Percentiles rank a stretch among this genome's conserved stretches.
Conservation (phyloP, 2,797 vertebrate genomes). For the Odontamblyopus rebecca region DNA sequence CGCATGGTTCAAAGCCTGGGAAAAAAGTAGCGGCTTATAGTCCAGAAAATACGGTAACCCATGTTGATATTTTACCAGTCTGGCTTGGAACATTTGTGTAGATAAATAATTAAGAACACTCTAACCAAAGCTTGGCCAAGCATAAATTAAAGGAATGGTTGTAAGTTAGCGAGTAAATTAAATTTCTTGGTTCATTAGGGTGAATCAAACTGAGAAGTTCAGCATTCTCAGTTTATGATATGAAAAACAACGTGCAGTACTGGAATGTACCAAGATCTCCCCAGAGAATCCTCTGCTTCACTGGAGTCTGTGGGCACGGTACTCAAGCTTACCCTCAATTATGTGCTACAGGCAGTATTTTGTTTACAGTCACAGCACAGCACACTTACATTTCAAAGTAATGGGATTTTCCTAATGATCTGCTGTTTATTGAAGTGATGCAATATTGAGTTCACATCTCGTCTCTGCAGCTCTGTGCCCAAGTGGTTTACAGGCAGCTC, state of each 20-base stretch:
- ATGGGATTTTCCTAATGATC: constrained; percentile 26
- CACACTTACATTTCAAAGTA: constrained; percentile 41
- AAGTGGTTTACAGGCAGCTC: not conserved
- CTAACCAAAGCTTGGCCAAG: not conserved
- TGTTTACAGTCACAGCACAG: constrained; percentile 31
- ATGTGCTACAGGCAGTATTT: constrained; percentile 30
- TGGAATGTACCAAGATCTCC: constrained; percentile 5
- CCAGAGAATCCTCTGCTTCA: constrained; percentile 9
- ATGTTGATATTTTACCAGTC: not conserved
- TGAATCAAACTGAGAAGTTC: not conserved
- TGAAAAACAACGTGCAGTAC: not conserved
- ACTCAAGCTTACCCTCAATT: constrained; percentile 12
- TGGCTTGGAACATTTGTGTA: not conserved
- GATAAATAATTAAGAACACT: not conserved
- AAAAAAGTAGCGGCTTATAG: too few relatives aligned
- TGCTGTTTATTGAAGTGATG: constrained; percentile 29
- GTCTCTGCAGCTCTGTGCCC: not conserved
- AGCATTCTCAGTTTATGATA: not conserved
- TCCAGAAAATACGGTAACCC: too few relatives aligned
- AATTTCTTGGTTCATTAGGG: not conserved
- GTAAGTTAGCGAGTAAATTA: not conserved
- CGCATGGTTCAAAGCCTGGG: too few relatives aligned
- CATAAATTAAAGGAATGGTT: not conserved
- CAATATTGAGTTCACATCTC: constrained; percentile 2
- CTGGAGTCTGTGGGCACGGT: constrained; percentile 5